Base-by-base conservation (phyloP, 35 echinoderm and acorn worm genomes). In the Holothuria glaberrima region DNA sequence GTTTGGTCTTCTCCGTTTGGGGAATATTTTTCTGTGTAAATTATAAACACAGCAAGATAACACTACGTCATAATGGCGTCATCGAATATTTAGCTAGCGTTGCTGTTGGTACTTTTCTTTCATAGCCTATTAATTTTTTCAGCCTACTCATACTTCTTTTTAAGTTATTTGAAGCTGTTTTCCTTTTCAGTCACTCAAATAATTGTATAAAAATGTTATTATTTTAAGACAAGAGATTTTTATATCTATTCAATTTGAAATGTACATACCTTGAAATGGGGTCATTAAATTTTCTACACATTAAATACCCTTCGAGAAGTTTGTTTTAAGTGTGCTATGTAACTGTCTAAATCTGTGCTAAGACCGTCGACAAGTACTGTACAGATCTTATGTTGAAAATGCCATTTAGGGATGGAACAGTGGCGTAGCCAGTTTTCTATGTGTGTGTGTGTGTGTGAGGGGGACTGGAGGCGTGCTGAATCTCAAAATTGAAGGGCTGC, bases 191-290 rank as follows among this genome's bases (percentile, higher is more conserved):
- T 54, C 16, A 54, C 50, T 5, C 5, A 54, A 54, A 54, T 54
- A 54, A 54, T 17, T 54, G 50, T 54, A 54, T 14, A 54, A 54
- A 41, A 54, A 54, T 54, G 31, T 25, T 75, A 75, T 75, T 75
- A 75, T 75, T 75, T 75, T 41, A 41, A 75, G 71, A 75, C 31
- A 75, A 75, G 66, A 75, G 36, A 75, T 22, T 75, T 75, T 75
- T 75, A 75, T 75, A 75, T 75, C 71, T 75, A 75, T 75, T 75
- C 71, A 41, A 75, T 75, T 75, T 38, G 50, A 75, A 75, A 75
- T 75, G 71, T 75, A 75, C 19, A 75, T 75, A 75, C 22, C 31
- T 38, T 75, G 71, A 75, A 75, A 75, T 38, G 71, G 71, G 71
- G 71, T 75, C 29, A 75, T 41, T 75, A 75, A 75, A 75, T 75